Conservation (phyloP, 1,140 invertebrate species). For the Laupala kohalensis region DNA sequence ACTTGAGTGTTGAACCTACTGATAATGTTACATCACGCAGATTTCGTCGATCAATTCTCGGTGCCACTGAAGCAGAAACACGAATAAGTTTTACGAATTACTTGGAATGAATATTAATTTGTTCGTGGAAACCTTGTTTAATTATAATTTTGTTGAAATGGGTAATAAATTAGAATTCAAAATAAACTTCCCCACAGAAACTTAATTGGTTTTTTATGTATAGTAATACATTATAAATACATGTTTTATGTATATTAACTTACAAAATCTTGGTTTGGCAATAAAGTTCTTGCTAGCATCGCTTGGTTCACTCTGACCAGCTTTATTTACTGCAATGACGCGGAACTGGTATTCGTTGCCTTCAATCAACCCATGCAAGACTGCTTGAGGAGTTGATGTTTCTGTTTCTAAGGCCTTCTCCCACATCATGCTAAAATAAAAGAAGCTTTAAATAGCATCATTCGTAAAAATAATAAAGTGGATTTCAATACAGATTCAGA, state of each 20-base stretch:
- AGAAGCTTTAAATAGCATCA: neutral
- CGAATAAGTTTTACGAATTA: no score
- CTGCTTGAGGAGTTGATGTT: constrained; percentile 51
- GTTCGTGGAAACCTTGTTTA: neutral
- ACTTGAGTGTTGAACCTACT: constrained; percentile 82
- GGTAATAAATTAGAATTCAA: neutral
- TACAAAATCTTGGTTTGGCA: constrained; percentile 78
- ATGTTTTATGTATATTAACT: no score
- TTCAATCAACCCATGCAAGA: constrained; percentile 79
- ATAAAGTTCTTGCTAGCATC: constrained; percentile 76
- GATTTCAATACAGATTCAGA: neutral
- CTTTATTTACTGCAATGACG: constrained; percentile 91
- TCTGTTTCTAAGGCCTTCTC: constrained; percentile 77
- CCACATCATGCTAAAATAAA: constrained; percentile 59
- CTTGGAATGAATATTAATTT: neutral
- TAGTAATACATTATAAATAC: no score
- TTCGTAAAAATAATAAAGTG: neutral
- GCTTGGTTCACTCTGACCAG: constrained; percentile 77
- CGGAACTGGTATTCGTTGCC: constrained; percentile 97
- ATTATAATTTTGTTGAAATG: neutral
- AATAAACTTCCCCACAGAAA: neutral
- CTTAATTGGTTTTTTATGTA: no score
- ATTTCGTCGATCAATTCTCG: constrained; percentile 88
- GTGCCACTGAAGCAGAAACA: constrained; percentile 49
- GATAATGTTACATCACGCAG: constrained; percentile 77